Evolutionary conservation across 2,113 vertebrate species (phyloP).

Genomic region (Propithecus coquereli): DNA sequence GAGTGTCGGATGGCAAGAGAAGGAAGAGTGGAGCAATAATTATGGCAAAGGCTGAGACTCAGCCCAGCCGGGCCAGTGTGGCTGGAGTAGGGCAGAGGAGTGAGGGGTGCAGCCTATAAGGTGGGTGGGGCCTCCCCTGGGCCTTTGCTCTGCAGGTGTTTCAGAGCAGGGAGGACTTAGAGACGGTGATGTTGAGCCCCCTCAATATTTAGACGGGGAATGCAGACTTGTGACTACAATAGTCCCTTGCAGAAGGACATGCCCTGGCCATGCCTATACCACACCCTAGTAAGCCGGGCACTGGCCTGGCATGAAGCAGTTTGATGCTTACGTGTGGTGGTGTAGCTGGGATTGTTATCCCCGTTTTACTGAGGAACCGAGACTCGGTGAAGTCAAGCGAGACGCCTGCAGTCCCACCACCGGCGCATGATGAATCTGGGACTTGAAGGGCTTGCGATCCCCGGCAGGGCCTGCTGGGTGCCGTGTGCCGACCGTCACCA

Average conservation of each 20-base stretch:
- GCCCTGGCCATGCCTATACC: neutral
- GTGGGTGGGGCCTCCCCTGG: neutral
- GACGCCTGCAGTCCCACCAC: neutral
- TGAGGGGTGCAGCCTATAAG: neutral
- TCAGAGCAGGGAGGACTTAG: neutral
- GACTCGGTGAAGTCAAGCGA: neutral
- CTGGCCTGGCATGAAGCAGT: neutral
- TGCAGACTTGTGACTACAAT: neutral
- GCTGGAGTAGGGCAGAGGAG: neutral
- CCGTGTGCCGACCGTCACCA: fast-evolving
- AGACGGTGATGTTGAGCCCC: neutral
- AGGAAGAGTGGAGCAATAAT: neutral
- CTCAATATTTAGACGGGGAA: neutral
- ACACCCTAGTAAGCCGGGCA: neutral
- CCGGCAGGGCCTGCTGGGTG: neutral
- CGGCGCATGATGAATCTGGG: neutral
- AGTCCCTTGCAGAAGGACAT: neutral
- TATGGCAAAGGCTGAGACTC: neutral
- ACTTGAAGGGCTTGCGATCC: neutral
- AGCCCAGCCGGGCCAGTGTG: neutral
- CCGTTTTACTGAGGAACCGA: neutral
- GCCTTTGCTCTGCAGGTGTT: neutral
- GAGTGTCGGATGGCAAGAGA: neutral
- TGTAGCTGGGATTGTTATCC: neutral
- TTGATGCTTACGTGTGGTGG: neutral